Evolutionary conservation across 64 coral and sea anemone species (phyloP).

Genomic region (Dendronephthya gigantea): DNA sequence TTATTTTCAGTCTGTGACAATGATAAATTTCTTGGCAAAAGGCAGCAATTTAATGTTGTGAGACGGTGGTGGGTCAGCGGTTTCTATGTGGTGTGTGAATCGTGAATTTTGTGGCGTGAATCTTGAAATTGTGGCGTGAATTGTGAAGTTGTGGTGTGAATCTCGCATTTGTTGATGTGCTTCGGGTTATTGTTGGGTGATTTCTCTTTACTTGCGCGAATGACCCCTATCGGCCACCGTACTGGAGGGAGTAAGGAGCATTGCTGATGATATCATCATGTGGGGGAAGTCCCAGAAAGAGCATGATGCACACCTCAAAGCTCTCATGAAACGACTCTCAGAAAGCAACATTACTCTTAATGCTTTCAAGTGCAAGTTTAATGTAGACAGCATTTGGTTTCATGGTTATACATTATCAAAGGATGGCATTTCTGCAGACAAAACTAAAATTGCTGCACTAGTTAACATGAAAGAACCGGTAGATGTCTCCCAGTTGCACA

Average conservation of each 20-base stretch:
- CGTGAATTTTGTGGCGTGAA: too few species aligned
- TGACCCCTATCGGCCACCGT: neutral
- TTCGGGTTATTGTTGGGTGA: neutral
- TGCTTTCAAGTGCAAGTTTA: conserved; percentile 40
- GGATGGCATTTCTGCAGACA: conserved; percentile 28
- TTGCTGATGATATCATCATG: conserved; percentile 45
- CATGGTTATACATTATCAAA: conserved; percentile 39
- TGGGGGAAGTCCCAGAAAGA: conserved; percentile 35
- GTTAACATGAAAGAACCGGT: too few species aligned
- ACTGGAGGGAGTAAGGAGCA: conserved; percentile 34
- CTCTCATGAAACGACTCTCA: conserved; percentile 18
- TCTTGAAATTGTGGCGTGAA: neutral
- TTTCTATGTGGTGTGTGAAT: too few species aligned
- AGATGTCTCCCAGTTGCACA: too few species aligned
- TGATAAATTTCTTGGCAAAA: neutral
- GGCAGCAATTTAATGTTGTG: neutral
- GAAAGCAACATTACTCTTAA: conserved; percentile 39
- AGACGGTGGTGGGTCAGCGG: neutral
- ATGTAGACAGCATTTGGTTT: conserved; percentile 11
- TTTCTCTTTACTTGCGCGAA: neutral
- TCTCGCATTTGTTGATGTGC: neutral
- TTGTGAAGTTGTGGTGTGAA: neutral
- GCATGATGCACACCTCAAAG: conserved; percentile 25
- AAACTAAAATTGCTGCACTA: conserved; percentile 37
- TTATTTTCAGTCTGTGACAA: neutral